Base-by-base conservation (phyloP, 2,797 vertebrate species). In the Premnoplex brunnescens region DNA sequence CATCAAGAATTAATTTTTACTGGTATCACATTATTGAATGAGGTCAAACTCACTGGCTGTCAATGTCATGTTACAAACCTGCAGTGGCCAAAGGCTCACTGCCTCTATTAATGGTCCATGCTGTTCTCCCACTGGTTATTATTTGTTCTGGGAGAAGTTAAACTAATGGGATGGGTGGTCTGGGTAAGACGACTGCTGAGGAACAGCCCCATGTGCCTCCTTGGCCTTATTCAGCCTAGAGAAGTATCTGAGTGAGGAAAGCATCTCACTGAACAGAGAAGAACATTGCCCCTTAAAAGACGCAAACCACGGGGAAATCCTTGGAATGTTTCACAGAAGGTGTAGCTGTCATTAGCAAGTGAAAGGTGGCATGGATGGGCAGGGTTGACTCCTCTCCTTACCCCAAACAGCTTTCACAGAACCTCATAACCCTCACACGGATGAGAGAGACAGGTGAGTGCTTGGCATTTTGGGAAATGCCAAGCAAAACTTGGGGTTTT, bases 111-210 rank as follows among this genome's bases (percentile, higher is more conserved):
- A 39, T 48, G 77, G 71, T 56, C 39, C 76, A 85, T 49, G 34
- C 32, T 51, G 14, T 55, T 93, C 77, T 75, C 64, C 62, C 63
- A 63, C 28, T 37, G 51, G 63, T 67, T 91, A 41, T 52, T 74
- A 67, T 66, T 56, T 72, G 48, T 81, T 75, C 86, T 55, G 52
- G 46, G 52, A 69, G 37, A 21, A 91, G 64, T 78, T 91, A 49
- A 71, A 75, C 85, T 79, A 92, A 93, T 69, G 86, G 85, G 82
- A 85, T 62, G 91, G 83, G 88, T 86, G 91, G 69, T 85, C 88
- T 52, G 41, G 52, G 41, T 64, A 56, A 26, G 32, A 64, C 3
- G 12, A 56, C 64, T 88, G 85, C 72, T 22, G 27, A 54, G 75
- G 59, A 80, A 76, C 81, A 86, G 77, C 66, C 48, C 89, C 36